phyloP scores from a whole-genome alignment of 2,797 vertebrate species.

The Ptychobarbus kaznakovi region DNA sequence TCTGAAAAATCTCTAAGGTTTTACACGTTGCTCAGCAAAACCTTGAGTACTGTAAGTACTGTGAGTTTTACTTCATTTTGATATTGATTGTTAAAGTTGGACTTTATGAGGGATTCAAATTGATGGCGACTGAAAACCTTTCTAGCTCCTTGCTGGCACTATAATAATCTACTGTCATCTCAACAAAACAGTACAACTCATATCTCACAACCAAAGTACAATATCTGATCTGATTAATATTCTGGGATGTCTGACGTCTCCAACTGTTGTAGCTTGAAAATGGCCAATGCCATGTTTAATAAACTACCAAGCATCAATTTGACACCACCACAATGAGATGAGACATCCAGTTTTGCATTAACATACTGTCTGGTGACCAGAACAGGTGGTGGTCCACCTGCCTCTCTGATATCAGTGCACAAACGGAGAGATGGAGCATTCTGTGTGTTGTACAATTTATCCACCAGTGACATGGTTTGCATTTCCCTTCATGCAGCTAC shows the following conservation, averaged over 20 bases:
- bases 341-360: slow-evolving; percentile 14
- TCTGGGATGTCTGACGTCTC: neutral
- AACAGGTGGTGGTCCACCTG: slow-evolving; percentile 10
- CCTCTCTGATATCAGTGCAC: neutral
- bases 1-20: neutral
- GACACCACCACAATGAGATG: neutral
- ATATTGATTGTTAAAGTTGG: slow-evolving; percentile 32
- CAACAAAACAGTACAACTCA: neutral
- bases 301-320: slow-evolving; percentile 12
- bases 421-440: slow-evolving; percentile 1
- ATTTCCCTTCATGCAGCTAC: neutral
- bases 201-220: neutral
- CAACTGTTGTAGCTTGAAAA: slow-evolving; percentile 3
- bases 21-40: neutral
- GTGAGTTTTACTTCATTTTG: slow-evolving; percentile 14
- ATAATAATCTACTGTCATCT: neutral
- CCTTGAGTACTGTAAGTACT: slow-evolving; percentile 24
- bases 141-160: neutral
- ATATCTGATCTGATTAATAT: neutral
- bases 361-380: slow-evolving; percentile 4
- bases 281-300: neutral
- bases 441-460: neutral
- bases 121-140: neutral
- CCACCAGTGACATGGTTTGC: neutral
- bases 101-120: neutral